Evolutionary conservation across 2,113 vertebrate species (phyloP).

Genomic region (Centrocercus urophasianus): DNA sequence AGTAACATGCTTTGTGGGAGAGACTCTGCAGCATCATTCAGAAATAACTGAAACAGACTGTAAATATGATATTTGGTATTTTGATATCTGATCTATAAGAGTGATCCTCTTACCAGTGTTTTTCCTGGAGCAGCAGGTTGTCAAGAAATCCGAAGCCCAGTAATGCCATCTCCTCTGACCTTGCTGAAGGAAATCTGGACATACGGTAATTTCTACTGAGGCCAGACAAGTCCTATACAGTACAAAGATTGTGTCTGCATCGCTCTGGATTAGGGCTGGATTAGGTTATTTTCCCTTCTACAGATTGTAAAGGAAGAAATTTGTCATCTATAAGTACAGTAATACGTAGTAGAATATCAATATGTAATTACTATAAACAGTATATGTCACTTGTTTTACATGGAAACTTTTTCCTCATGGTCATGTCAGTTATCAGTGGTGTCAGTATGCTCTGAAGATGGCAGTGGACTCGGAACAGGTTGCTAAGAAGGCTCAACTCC

Average conservation of each 20-base stretch:
- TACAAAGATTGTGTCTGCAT: neutral
- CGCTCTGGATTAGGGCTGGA: neutral
- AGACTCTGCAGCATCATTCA: rapidly evolving
- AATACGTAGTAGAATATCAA: neutral
- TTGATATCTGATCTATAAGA: neutral
- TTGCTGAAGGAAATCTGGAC: neutral
- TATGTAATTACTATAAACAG: neutral
- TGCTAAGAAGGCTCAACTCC: neutral
- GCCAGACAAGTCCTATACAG: neutral
- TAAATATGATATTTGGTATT: neutral
- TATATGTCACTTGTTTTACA: neutral
- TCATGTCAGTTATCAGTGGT: neutral
- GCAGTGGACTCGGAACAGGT: neutral
- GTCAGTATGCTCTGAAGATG: neutral
- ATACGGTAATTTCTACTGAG: rapidly evolving
- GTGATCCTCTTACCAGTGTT: neutral
- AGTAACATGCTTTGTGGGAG: neutral
- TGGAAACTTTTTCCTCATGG: neutral
- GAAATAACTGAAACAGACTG: neutral
- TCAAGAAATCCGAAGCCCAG: neutral
- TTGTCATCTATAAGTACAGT: neutral
- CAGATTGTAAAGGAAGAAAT: neutral
- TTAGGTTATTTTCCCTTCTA: neutral
- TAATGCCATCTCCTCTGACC: neutral
- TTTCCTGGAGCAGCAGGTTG: neutral